A percentile compares a stretch with the other conserved stretches of the same genome.
Evolutionary conservation across 2,797 vertebrate species (phyloP).

Genomic region (Mycteria americana): DNA sequence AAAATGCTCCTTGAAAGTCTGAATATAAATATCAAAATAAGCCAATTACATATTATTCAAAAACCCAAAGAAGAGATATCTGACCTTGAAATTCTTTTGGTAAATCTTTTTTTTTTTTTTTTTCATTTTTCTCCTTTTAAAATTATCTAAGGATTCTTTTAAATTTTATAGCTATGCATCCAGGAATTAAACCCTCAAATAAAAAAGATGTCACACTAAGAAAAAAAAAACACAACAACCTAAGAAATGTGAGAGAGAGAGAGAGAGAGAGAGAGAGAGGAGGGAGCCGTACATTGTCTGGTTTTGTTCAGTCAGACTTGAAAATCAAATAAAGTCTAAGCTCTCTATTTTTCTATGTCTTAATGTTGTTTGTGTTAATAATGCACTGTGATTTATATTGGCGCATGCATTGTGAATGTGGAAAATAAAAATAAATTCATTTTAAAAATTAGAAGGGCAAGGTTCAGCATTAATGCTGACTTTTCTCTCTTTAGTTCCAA

Average conservation of each 20-base stretch:
- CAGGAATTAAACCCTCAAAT: background rate
- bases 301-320: background rate
- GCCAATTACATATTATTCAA: background rate
- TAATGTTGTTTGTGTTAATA: background rate
- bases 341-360: background rate
- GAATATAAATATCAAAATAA: background rate
- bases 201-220: background rate
- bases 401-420: rapidly evolving
- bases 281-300: background rate
- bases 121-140: background rate
- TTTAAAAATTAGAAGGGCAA: background rate
- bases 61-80: background rate
- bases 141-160: background rate
- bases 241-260: background rate
- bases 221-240: background rate
- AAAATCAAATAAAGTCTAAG: background rate
- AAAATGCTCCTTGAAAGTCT: background rate
- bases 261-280: background rate
- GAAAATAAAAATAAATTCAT: background rate
- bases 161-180: background rate
- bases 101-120: background rate
- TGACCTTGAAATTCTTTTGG: background rate
- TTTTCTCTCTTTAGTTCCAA: background rate
- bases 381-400: background rate
- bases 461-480: background rate